Evolutionary conservation across 2,797 vertebrate species (phyloP), one percentile per base, ranked within the genome.

Genomic region (Artibeus lituratus): DNA sequence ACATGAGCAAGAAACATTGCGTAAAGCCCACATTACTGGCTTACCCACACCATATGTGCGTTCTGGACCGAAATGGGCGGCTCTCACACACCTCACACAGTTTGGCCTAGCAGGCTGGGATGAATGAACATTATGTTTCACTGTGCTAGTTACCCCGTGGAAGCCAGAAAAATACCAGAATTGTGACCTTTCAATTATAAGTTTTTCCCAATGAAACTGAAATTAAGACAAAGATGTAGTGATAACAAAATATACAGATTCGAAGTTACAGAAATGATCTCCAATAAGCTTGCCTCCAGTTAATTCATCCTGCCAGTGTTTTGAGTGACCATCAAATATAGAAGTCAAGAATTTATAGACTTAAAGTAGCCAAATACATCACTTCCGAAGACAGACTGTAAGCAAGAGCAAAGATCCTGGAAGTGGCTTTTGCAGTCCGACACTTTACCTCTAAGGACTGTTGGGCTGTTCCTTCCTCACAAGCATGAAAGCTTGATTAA

Each of bases 11-110:
- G 92, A 94, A 96, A 87, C 94, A 72, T 15, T 84, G 95, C 47
- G 1, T 94, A 95, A 91, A 97, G 96, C 78, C 85, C 74, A 72
- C 87, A 92, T 67, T 95, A n/a, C 95, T 81, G 22, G 74, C 80
- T 95, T 89, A 74, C 12, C 39, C 94, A 70, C 87, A 96, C 78
- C 78, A 96, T 97, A 96, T 97, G 97, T 90, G 83, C 88, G 83
- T 69, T 97, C 97, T 82, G 90, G 89, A 95, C 62, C 69, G 81
- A 94, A 97, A 96, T 0, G 78, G 86, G 35, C 62, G 47, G 92
- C 87, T 96, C 95, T 97, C 51, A 70, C 16, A 74, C 51, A 78
- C 91, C 39, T 86, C 87, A 51, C 88, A 57, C 10, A 74, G 14
- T 72, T 73, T 73, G 95, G 78, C 39, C 57, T 94, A 77, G 42